Percentiles rank a stretch among this genome's conserved stretches.
Conservation (phyloP, 1,140 invertebrate genomes). For the Bilobella aurantiaca region DNA sequence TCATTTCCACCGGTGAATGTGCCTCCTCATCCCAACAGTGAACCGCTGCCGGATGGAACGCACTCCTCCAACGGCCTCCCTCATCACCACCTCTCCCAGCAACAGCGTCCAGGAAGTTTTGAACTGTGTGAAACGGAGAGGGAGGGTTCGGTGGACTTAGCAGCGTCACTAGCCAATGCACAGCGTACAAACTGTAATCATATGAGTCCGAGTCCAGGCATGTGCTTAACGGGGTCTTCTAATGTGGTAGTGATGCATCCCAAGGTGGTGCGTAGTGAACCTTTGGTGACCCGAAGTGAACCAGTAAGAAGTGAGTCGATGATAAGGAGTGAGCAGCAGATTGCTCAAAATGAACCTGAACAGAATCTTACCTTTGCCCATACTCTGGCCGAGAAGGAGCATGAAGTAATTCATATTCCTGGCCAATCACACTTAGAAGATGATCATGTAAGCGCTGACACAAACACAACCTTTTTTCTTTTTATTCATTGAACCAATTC, state of each 20-base stretch:
- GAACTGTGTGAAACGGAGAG: neutral
- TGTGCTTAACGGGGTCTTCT: neutral
- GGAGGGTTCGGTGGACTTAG: neutral
- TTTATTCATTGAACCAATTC: too few species aligned
- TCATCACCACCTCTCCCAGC: neutral
- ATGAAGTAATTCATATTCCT: too few species aligned
- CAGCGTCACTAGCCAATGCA: neutral
- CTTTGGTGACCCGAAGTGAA: neutral
- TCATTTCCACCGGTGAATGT: neutral
- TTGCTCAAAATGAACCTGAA: neutral
- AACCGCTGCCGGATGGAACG: neutral
- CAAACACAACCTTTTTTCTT: too few species aligned
- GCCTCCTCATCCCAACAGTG: slow-evolving; percentile 1
- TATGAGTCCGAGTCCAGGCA: neutral
- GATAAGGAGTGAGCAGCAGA: too few species aligned
- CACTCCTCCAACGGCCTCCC: neutral
- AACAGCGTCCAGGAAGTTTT: too few species aligned
- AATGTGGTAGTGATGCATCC: neutral
- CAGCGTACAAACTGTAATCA: neutral
- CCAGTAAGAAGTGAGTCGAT: too few species aligned
- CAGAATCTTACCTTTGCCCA: too few species aligned
- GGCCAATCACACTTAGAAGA: too few species aligned
- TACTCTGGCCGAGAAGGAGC: too few species aligned
- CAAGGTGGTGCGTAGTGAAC: neutral
- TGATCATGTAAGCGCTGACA: too few species aligned